Evolutionary conservation across 2,797 vertebrate genomes (phyloP).

Genomic region (Neosalanx taihuensis): DNA sequence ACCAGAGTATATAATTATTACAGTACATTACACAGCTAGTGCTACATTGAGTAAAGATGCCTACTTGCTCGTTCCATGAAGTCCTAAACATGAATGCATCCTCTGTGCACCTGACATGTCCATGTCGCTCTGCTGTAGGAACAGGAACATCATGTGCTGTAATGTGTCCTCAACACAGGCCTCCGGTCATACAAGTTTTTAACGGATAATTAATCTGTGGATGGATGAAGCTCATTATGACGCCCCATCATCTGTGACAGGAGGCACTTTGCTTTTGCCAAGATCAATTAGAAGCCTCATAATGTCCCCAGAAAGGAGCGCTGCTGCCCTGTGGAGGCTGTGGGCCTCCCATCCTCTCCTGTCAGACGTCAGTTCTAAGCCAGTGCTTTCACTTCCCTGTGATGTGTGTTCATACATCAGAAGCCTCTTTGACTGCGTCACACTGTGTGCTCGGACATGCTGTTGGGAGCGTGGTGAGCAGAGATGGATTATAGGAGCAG

Average conservation of each 20-base stretch:
- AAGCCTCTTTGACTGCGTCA: conserved; percentile 21
- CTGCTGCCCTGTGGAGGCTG: conserved; percentile 13
- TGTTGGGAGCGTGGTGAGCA: conserved; percentile 11
- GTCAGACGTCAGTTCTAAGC: conserved; percentile 16
- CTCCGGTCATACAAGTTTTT: conserved; percentile 23
- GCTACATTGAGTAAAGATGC: neutral
- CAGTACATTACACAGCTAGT: neutral
- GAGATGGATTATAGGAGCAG: neutral
- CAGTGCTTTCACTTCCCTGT: conserved; percentile 13
- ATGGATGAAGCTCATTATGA: conserved; percentile 32
- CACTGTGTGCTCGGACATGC: conserved; percentile 17
- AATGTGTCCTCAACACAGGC: conserved; percentile 21
- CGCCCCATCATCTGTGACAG: conserved; percentile 38
- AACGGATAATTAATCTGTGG: conserved; percentile 2
- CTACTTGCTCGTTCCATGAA: neutral
- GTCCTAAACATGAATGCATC: neutral
- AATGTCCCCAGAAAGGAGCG: conserved; percentile 25
- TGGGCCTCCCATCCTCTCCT: neutral
- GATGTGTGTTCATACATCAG: conserved; percentile 41
- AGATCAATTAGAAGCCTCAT: conserved; percentile 32
- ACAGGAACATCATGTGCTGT: conserved; percentile 21
- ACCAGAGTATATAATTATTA: neutral
- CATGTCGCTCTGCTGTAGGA: conserved; percentile 26
- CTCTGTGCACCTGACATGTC: too few relatives aligned
- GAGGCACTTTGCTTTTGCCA: conserved; percentile 26